A percentile compares a stretch with the other conserved stretches of the same genome.
These are phyloP conservation scores for Acipenser oxyrinchus DNA, from an alignment of 2,797 vertebrate species.

Conservation along the genomic window DNA sequence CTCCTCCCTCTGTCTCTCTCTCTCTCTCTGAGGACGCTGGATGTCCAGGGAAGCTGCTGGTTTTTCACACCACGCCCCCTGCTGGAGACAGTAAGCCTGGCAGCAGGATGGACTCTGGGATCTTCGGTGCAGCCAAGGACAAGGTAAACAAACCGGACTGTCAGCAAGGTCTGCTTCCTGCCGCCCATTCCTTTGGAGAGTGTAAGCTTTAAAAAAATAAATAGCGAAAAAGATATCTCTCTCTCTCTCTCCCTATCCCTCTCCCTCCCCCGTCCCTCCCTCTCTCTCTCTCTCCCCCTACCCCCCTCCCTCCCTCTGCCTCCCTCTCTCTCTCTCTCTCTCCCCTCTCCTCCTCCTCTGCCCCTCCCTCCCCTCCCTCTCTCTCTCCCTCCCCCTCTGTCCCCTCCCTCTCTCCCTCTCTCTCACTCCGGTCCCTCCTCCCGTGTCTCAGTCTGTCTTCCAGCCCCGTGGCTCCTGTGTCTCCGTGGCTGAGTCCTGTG, in stretches of 20 bases:
- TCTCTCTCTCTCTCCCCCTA: not conserved
- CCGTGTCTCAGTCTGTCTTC: slow-evolving; percentile 53
- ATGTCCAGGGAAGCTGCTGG: slow-evolving; percentile 59
- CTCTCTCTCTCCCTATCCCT: not conserved
- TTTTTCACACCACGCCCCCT: slow-evolving; percentile 61
- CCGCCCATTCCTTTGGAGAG: too few relatives aligned
- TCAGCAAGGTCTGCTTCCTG: too few relatives aligned
- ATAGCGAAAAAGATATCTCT: too few relatives aligned
- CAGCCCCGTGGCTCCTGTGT: slow-evolving; percentile 47
- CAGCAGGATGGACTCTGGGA: slow-evolving; percentile 39
- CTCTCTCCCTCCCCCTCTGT: not conserved
- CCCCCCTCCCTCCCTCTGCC: too few relatives aligned
- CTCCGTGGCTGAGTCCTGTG: slow-evolving; percentile 54
- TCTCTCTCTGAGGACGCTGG: slow-evolving; percentile 36
- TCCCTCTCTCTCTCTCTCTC: not conserved
- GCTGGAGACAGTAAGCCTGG: slow-evolving; percentile 36
- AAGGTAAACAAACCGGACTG: slow-evolving; percentile 37
- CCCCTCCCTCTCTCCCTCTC: not conserved
- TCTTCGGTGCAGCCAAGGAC: slow-evolving; percentile 56
- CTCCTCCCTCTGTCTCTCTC: too few relatives aligned
- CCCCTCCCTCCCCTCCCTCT: too few relatives aligned
- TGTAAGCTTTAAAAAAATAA: too few relatives aligned
- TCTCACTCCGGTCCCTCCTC: not conserved
- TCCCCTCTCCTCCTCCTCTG: not conserved
- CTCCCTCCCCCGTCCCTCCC: too few relatives aligned